Percentiles rank a stretch among this genome's conserved stretches.
These are phyloP conservation scores for Pitta sordida DNA, from an alignment of 2,113 vertebrate species.

Conservation along the genomic window DNA sequence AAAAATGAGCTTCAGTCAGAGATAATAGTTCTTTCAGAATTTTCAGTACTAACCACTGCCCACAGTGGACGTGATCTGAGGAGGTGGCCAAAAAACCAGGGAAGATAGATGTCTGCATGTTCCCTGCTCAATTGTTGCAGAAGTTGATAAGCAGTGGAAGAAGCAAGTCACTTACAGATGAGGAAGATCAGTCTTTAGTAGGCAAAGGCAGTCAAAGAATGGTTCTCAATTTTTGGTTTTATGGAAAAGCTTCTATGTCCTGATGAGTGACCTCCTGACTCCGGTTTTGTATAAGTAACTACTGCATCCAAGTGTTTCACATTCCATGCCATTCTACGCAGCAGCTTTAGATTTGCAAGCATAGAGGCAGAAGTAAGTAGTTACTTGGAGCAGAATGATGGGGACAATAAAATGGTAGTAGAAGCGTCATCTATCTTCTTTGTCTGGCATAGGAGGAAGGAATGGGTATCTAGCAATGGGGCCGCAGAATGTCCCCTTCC, in stretches of 20 bases:
- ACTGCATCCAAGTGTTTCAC: neutral
- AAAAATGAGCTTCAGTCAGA: neutral
- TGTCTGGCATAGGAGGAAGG: neutral
- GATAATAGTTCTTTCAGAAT: neutral
- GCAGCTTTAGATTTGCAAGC: neutral
- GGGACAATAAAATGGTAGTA: neutral
- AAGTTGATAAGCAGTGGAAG: neutral
- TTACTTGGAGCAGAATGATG: neutral
- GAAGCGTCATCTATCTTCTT: neutral
- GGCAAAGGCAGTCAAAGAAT: neutral
- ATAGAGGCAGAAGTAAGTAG: neutral
- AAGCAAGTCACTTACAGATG: neutral
- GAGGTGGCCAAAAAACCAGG: neutral
- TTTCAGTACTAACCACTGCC: neutral
- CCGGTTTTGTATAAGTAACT: neutral
- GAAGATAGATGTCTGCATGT: neutral
- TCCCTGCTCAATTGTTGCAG: neutral
- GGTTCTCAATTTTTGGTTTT: neutral
- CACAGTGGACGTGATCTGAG: neutral
- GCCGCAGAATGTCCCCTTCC: neutral
- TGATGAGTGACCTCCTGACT: neutral
- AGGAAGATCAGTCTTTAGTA: neutral
- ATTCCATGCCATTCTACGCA: neutral
- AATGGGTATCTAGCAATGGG: neutral
- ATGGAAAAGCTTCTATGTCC: neutral